Evolutionary conservation across 2,888 invertebrate species (phyloP), one percentile per base, ranked within the genome.

Genomic region (Vanessa cardui): DNA sequence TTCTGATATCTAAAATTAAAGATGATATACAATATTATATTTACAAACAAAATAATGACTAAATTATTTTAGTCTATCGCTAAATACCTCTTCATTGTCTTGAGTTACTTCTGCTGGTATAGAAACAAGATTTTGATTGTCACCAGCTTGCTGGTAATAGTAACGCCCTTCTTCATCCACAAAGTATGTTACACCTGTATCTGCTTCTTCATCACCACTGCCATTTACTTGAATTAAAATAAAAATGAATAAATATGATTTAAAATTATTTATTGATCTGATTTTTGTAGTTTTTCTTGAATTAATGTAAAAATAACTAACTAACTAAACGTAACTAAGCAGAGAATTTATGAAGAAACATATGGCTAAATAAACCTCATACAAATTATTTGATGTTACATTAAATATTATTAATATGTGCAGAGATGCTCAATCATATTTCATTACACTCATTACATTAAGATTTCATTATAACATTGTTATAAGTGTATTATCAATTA

Each of bases 81-180:
- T 67, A 39, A 70, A 44, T 66, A 70, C 78, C 74, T 75, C 74
- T 15, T 93, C 93, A 72, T 65, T 72, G 9, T 81, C 81, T 2
- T 82, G 79, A 12, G 74, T 20, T 0, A 87, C 88, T 39, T 93
- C 92, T n/a, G 94, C 93, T 58, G 95, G 93, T 72, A 95, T 89
- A 0, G 95, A 94, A 83, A 96, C 94, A 58, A 95, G 93, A 66
- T 94, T 94, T 70, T 95, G 94, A 16, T 92, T 92, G 52, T 94
- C 94, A 5, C 94, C 94, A 47, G 94, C 94, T 2, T 95, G 94
- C 85, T 97, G 97, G 80, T 96, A 96, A 80, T 97, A 97, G 83
- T 97, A 97, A 74, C 96, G 95, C 0, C 97, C 97, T 45, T 96
- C 94, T 83, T 96, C 95, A 80, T 97, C 97, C 31, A 97, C 95